These are phyloP conservation scores for Stegastes partitus DNA, from an alignment of 2,113 vertebrate species.

Conservation along the genomic window DNA sequence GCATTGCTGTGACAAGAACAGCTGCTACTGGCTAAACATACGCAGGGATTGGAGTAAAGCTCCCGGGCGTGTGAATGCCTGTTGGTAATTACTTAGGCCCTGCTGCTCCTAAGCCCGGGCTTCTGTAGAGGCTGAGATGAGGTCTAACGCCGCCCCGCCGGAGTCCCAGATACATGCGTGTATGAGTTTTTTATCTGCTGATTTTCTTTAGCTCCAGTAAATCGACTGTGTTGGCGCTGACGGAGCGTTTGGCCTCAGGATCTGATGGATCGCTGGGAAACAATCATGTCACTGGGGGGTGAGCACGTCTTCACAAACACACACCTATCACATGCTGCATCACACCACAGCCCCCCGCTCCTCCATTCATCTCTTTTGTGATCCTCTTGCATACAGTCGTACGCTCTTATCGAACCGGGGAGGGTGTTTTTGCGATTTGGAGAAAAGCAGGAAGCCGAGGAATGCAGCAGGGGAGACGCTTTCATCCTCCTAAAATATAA, in stretches of 20 bases:
- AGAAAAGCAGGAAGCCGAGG: background rate
- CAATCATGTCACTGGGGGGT: slow-evolving; percentile 8
- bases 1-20: slow-evolving; percentile 42
- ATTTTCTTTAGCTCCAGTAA: slow-evolving; percentile 22
- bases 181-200: slow-evolving; percentile 36
- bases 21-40: slow-evolving; percentile 54
- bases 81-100: slow-evolving; percentile 40
- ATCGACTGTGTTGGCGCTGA: slow-evolving; percentile 2
- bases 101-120: slow-evolving; percentile 26
- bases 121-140: slow-evolving; percentile 38
- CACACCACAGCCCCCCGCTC: background rate
- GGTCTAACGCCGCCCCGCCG: slow-evolving; percentile 37
- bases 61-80: slow-evolving; percentile 42
- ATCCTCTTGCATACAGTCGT: background rate
- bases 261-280: slow-evolving; percentile 49
- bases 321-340: slow-evolving; percentile 21
- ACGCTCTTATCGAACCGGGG: background rate
- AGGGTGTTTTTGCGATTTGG: slow-evolving; percentile 17
- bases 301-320: slow-evolving; percentile 24
- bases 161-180: slow-evolving; percentile 16
- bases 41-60: slow-evolving; percentile 47
- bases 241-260: slow-evolving; percentile 40
- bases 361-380: slow-evolving; percentile 6
- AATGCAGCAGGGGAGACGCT: background rate
- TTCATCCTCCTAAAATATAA: background rate